Percentiles rank a stretch among this genome's conserved stretches.
Evolutionary conservation across 2,797 vertebrate species (phyloP).

Genomic region (Okamejei kenojei): DNA sequence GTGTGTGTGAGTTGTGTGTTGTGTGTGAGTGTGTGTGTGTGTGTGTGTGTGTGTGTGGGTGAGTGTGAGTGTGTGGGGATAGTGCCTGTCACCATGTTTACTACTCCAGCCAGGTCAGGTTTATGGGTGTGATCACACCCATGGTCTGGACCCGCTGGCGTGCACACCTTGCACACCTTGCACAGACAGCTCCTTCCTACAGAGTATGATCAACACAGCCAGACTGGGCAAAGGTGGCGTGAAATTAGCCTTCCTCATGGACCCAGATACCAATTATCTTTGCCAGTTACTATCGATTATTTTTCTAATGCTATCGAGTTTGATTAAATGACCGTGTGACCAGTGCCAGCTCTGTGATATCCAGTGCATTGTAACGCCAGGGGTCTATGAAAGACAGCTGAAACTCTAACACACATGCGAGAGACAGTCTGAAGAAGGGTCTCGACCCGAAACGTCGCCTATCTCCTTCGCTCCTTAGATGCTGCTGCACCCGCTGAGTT

Average conservation of each 20-base stretch:
- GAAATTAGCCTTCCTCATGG: too few relatives aligned
- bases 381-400: not conserved
- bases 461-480: too few relatives aligned
- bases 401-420: not conserved
- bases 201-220: not conserved
- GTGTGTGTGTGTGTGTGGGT: too few relatives aligned
- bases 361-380: not conserved
- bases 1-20: too few relatives aligned
- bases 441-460: too few relatives aligned
- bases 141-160: not conserved
- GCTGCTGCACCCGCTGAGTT: too few relatives aligned
- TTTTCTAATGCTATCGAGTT: not conserved
- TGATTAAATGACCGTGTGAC: not conserved
- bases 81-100: too few relatives aligned
- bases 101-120: not conserved
- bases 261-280: not conserved
- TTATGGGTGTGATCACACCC: not conserved
- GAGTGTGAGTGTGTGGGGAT: too few relatives aligned
- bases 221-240: too few relatives aligned
- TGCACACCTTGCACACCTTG: not conserved
- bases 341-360: not conserved
- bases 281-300: not conserved
- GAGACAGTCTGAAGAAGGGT: too few relatives aligned
- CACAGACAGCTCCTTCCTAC: conserved; percentile 18
- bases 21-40: too few relatives aligned